Percentiles rank a stretch among this genome's conserved stretches.
Conservation (phyloP, 2,888 invertebrate genomes). For the Scrobipalpa atriplicella region DNA sequence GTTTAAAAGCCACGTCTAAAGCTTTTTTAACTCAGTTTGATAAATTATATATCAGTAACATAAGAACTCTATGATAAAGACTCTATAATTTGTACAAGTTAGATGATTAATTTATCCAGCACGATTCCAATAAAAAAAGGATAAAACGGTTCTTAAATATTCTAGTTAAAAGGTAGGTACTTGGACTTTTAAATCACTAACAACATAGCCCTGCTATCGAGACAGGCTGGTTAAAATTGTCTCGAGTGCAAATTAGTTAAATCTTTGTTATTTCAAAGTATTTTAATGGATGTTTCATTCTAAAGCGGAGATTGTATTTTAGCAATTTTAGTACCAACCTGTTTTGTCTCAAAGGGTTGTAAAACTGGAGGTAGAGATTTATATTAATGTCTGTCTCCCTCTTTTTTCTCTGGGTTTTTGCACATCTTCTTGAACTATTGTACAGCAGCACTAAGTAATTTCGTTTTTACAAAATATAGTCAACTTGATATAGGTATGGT, state of each 20-base stretch:
- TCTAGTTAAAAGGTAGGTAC: neutral
- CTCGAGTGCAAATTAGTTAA: slow-evolving; percentile 2
- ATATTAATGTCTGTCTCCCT: neutral
- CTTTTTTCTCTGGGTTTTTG: no score
- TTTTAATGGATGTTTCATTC: slow-evolving; percentile 2
- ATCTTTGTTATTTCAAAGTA: slow-evolving; percentile 9
- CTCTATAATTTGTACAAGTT: no score
- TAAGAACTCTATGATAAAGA: no score
- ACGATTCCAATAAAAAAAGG: neutral
- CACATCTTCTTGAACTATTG: no score
- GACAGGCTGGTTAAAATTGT: slow-evolving; percentile 7
- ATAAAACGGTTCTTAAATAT: slow-evolving; percentile 2
- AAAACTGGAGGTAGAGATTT: neutral
- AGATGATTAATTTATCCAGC: neutral
- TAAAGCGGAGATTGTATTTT: slow-evolving; percentile 5
- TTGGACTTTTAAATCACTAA: slow-evolving; percentile 8
- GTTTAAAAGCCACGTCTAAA: no score
- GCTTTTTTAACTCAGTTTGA: no score
- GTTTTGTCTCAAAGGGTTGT: neutral
- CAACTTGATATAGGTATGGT: no score
- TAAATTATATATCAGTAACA: no score
- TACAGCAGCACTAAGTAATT: no score
- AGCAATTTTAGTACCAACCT: no score
- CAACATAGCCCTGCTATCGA: neutral
- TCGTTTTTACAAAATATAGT: no score